Evolutionary conservation across 1,140 invertebrate genomes (phyloP).

Genomic region (Mizuhopecten yessoensis): DNA sequence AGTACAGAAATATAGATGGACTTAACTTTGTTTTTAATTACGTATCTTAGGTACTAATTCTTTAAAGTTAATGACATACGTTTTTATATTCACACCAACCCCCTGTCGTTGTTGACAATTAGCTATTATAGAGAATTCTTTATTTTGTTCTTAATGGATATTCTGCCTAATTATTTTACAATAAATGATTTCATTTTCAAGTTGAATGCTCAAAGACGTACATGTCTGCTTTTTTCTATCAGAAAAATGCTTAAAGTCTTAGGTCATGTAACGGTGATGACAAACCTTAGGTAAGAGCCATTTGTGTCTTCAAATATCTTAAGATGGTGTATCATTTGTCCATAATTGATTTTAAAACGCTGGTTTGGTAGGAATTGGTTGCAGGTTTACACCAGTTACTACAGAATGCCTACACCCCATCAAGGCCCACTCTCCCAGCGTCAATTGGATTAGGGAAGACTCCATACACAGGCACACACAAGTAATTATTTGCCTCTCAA

Average conservation of each 20-base stretch:
- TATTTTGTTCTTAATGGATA: too few species aligned
- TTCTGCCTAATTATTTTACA: too few species aligned
- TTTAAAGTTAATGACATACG: too few species aligned
- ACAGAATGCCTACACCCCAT: neutral
- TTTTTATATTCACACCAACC: too few species aligned
- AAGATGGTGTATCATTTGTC: slow-evolving; percentile 36
- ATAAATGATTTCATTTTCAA: too few species aligned
- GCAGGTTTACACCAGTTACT: neutral
- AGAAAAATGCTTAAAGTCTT: neutral
- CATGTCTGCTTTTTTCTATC: neutral
- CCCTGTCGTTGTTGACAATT: too few species aligned
- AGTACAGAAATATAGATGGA: too few species aligned
- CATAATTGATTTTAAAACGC: slow-evolving; percentile 49
- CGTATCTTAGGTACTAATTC: too few species aligned
- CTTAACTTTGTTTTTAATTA: too few species aligned
- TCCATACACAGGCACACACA: slow-evolving; percentile 19
- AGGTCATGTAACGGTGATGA: neutral
- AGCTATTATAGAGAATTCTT: too few species aligned
- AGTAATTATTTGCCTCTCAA: slow-evolving; percentile 42
- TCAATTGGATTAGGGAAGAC: neutral
- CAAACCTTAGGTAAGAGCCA: neutral
- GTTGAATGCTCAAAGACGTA: neutral
- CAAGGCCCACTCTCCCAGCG: neutral
- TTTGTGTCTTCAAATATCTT: neutral
- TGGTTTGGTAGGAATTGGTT: slow-evolving; percentile 16